Evolutionary conservation across 2,797 vertebrate species (phyloP).

Genomic region (Eupleurogrammus muticus): DNA sequence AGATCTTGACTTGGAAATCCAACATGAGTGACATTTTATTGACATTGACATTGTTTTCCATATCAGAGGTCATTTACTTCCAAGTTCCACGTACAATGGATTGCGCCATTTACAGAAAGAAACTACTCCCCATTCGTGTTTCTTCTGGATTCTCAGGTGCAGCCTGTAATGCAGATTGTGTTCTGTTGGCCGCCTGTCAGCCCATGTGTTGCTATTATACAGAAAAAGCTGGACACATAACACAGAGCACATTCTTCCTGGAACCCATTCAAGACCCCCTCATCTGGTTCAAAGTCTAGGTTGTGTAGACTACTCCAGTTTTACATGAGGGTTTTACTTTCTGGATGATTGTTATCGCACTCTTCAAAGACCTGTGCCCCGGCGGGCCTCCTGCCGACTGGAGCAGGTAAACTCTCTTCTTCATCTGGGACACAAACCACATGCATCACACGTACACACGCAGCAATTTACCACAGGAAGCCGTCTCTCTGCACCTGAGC

Average conservation of each 20-base stretch:
- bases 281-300: constrained; percentile 65
- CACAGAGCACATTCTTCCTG: constrained; percentile 34
- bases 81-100: too few relatives aligned
- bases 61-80: too few relatives aligned
- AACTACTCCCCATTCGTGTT: too few relatives aligned
- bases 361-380: constrained; percentile 40
- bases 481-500: constrained; percentile 25
- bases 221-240: constrained; percentile 23
- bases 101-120: too few relatives aligned
- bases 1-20: too few relatives aligned
- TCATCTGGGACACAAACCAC: constrained; percentile 42
- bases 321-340: constrained; percentile 65
- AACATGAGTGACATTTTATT: too few relatives aligned
- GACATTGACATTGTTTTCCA: too few relatives aligned
- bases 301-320: constrained; percentile 43
- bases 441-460: constrained; percentile 11
- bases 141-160: too few relatives aligned
- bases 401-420: constrained; percentile 29
- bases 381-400: constrained; percentile 43
- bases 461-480: constrained; percentile 38
- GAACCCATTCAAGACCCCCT: constrained; percentile 38
- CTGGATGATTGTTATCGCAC: constrained; percentile 53
- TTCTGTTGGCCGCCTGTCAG: background rate
- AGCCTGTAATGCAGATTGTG: background rate
- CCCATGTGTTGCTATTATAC: constrained; percentile 4